These are phyloP conservation scores for Leptosomus discolor DNA, from an alignment of 2,113 vertebrate species.

Conservation along the genomic window DNA sequence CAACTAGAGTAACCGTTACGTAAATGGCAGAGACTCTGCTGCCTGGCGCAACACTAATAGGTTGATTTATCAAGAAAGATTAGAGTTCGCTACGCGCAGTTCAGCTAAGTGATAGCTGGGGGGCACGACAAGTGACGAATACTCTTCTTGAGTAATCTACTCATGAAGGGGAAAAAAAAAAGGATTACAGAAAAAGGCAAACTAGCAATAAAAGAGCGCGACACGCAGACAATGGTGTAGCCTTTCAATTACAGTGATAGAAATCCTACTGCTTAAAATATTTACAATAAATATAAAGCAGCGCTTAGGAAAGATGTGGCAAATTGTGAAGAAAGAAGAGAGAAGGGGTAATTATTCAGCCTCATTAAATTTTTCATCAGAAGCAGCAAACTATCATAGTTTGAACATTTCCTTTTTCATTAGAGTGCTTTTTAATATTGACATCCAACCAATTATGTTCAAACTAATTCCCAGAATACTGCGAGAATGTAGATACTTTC, in stretches of 20 bases:
- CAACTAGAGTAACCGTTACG: neutral
- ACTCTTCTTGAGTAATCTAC: neutral
- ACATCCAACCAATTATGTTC: conserved; percentile 61
- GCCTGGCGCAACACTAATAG: neutral
- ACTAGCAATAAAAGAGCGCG: neutral
- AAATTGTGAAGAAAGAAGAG: neutral
- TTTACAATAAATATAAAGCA: neutral
- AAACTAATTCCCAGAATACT: conserved; percentile 60
- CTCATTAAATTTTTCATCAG: conserved; percentile 60
- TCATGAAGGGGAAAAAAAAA: neutral
- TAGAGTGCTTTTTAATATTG: conserved; percentile 56
- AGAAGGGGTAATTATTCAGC: conserved; percentile 47
- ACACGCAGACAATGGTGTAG: neutral
- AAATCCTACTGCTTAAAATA: neutral
- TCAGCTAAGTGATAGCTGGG: neutral
- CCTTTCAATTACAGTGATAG: neutral
- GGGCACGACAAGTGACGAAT: neutral
- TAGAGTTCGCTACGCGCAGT: neutral
- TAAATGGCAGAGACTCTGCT: neutral
- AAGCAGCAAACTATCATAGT: conserved; percentile 35
- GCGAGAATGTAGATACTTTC: conserved; percentile 21
- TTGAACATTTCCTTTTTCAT: conserved; percentile 49
- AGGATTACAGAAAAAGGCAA: neutral
- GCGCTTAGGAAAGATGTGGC: neutral
- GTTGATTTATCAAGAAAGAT: conserved; percentile 29